Evolutionary conservation across 2,888 invertebrate species (phyloP).

Genomic region (Drosophila prostipennis): DNA sequence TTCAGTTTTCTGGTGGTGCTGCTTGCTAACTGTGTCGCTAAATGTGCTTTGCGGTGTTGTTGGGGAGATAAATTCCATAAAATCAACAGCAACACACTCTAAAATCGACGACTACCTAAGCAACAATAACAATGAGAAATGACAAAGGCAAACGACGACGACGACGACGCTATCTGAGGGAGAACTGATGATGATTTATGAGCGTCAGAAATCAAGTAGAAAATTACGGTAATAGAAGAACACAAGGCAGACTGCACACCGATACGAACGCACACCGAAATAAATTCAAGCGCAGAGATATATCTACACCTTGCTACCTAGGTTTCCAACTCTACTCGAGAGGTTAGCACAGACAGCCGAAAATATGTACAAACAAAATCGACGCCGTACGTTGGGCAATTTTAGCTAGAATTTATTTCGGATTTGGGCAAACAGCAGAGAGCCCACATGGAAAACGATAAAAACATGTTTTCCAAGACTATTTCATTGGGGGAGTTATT

Average conservation of each 20-base stretch:
- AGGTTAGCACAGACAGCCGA: constrained; percentile 8
- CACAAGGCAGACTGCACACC: constrained; percentile 26
- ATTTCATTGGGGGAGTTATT: constrained; percentile 13
- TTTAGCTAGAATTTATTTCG: constrained; percentile 63
- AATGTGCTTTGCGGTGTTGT: constrained; percentile 48
- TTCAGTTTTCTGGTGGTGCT: constrained; percentile 13
- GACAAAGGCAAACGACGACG: constrained; percentile 37
- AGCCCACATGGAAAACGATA: constrained; percentile 5
- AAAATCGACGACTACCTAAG: constrained; percentile 67
- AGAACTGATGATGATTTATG: constrained; percentile 78
- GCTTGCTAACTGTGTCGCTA: constrained; percentile 71
- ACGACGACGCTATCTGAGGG: constrained; percentile 58
- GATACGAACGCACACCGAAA: constrained; percentile 2
- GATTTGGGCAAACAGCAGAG: constrained; percentile 10
- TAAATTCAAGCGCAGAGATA: constrained; percentile 10
- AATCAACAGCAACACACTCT: constrained; percentile 46
- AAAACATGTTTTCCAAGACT: constrained; percentile 42
- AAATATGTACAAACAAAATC: constrained; percentile 11
- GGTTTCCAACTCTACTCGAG: constrained; percentile 3
- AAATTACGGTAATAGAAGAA: constrained; percentile 73
- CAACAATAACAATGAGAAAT: constrained; percentile 46
- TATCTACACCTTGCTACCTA: constrained; percentile 8
- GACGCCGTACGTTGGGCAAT: constrained; percentile 56
- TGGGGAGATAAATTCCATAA: constrained; percentile 70
- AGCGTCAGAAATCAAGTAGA: constrained; percentile 79